Evolutionary conservation across 2,113 vertebrate species (phyloP).

Genomic region (Sturnus vulgaris): DNA sequence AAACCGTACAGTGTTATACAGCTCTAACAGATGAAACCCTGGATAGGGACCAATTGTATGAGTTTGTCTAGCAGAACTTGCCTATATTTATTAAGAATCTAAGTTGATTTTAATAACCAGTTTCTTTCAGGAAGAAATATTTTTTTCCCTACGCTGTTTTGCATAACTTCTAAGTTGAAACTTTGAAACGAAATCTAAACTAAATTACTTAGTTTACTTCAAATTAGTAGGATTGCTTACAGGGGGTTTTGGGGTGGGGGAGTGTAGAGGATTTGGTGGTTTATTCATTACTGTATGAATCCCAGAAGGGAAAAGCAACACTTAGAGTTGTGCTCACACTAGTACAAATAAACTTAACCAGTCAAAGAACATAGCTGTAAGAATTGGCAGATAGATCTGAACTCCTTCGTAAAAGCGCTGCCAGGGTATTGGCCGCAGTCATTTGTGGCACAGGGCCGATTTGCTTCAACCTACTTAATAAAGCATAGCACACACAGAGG

Average conservation of each 20-base stretch:
- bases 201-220: background rate
- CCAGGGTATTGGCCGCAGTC: background rate
- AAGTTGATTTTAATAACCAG: background rate
- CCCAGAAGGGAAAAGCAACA: background rate
- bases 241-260: background rate
- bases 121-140: background rate
- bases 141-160: background rate
- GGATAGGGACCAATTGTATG: background rate
- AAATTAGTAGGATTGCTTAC: background rate
- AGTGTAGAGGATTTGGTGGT: background rate
- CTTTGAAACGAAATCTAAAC: background rate
- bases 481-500: background rate
- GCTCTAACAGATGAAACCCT: background rate
- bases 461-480: constrained; percentile 29
- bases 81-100: background rate
- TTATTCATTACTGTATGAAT: background rate
- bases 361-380: background rate
- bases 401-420: background rate
- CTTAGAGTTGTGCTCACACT: background rate
- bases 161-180: background rate
- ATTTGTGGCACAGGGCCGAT: background rate
- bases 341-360: background rate
- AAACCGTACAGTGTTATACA: background rate
- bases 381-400: constrained; percentile 16
- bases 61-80: background rate